Base-by-base conservation (phyloP, 2,888 invertebrate species). In the Trachelus iudaicus region DNA sequence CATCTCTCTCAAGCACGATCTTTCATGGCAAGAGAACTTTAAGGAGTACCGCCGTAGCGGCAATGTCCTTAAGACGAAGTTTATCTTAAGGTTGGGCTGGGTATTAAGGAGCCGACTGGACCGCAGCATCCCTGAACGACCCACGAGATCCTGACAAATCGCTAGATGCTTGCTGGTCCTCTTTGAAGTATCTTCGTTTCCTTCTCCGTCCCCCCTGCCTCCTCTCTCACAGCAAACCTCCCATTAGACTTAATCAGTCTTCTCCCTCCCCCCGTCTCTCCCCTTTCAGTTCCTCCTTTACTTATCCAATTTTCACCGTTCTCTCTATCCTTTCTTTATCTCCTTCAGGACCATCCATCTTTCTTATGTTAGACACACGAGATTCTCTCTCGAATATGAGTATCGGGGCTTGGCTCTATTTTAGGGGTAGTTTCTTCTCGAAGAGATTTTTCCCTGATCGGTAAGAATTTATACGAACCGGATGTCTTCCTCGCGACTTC, bases 161-260 rank as follows among this genome's bases (percentile, higher is more conserved):
- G 87, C 85, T 85, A 83, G 82, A 80, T 56, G 82, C 69, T 80
- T 80, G 82, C 84, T 84, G 81, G 76, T 81, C 83, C 80, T 84
- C 90, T 90, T 90, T 90, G 89, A 90, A 86, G 85, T 78, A 73
- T 75, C 78, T 75, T 73, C 75, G 6, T 40, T 40, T 56, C 40
- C 40, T 56, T 6, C 23, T 23, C 9, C 40, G 6, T 9, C 23
- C 40, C 40, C 23, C 40, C 37, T 13, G 69, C 23, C 40, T 35
- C 40, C 40, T 56, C 40, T 23, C 40, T 23, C 15, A 23, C 75
- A 73, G 68, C 35, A 73, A 56, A 73, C 76, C 78, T 79, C 80
- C 87, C 88, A 88, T 89, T 87, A 89, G 87, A 84, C 85, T 87
- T 86, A 87, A 89, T 89, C 88, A 86, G 83, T 81, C 81, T 77